phyloP scores from a whole-genome alignment of 2,113 vertebrate species.

The Gopherus flavomarginatus region DNA sequence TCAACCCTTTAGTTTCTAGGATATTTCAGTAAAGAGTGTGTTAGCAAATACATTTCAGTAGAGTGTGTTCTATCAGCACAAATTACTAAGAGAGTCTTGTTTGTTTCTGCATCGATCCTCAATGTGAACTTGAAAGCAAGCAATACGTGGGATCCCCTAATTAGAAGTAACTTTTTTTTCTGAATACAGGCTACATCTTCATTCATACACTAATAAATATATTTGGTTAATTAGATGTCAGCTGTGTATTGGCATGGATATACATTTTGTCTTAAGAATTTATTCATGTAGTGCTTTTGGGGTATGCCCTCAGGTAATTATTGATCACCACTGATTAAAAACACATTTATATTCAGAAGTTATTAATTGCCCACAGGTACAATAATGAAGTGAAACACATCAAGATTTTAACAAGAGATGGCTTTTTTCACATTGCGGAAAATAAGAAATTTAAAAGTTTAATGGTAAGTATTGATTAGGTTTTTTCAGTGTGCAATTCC shows the following conservation, averaged over 20 bases:
- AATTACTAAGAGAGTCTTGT: neutral
- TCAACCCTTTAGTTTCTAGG: conserved; percentile 20
- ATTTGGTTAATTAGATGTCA: conserved; percentile 83
- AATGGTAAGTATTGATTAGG: conserved; percentile 88
- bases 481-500: conserved; percentile 38
- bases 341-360: conserved; percentile 94
- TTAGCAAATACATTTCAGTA: conserved; percentile 41
- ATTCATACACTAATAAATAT: conserved; percentile 75
- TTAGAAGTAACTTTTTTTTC: conserved; percentile 52
- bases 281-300: conserved; percentile 80
- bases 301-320: conserved; percentile 82
- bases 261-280: conserved; percentile 83
- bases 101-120: conserved; percentile 9
- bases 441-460: conserved; percentile 98
- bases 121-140: conserved; percentile 1
- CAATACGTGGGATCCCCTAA: conserved; percentile 5
- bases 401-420: conserved; percentile 97
- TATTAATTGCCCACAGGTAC: conserved; percentile 95
- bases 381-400: conserved; percentile 99
- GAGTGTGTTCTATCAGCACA: conserved; percentile 11
- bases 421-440: conserved; percentile 96
- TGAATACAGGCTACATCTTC: conserved; percentile 53
- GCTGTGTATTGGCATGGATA: conserved; percentile 77
- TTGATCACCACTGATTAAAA: conserved; percentile 92
- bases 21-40: conserved; percentile 25